Conservation (phyloP, 2,113 vertebrate species). For the Stercorarius parasiticus region DNA sequence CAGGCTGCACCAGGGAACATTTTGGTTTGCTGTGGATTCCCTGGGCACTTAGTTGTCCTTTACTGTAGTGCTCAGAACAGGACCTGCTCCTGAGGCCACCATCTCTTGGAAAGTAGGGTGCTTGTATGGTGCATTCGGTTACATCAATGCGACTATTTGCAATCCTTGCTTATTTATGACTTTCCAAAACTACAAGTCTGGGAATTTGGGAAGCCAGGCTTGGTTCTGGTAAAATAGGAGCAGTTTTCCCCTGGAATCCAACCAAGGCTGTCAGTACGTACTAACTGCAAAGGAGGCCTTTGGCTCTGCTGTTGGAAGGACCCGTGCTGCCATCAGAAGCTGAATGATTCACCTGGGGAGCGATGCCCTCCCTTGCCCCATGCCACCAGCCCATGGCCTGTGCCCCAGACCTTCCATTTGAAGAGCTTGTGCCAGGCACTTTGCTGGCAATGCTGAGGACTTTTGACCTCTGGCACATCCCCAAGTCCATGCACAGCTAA, state of each 20-base stretch:
- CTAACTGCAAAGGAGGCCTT: not conserved
- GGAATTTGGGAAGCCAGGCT: not conserved
- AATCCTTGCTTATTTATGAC: not conserved
- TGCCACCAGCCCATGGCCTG: not conserved
- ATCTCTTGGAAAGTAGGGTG: not conserved
- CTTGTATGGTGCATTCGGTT: not conserved
- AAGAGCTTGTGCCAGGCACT: not conserved
- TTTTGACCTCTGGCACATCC: fast-evolving
- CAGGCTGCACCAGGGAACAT: not conserved
- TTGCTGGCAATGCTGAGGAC: not conserved
- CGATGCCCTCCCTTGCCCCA: not conserved
- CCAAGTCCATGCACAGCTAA: too few relatives aligned
- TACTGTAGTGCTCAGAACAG: not conserved
- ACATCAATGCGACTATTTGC: not conserved
- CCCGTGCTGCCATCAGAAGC: not conserved
- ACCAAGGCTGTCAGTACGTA: not conserved
- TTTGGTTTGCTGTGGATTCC: not conserved
- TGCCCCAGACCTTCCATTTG: not conserved
- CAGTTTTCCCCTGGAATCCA: not conserved
- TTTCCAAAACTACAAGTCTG: not conserved
- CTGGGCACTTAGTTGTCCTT: not conserved
- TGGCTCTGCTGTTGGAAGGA: not conserved
- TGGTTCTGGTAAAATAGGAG: not conserved
- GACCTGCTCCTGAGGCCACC: not conserved
- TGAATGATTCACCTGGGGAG: not conserved